Evolutionary conservation across 2,113 vertebrate genomes (phyloP).

Genomic region (Xenopus laevis): DNA sequence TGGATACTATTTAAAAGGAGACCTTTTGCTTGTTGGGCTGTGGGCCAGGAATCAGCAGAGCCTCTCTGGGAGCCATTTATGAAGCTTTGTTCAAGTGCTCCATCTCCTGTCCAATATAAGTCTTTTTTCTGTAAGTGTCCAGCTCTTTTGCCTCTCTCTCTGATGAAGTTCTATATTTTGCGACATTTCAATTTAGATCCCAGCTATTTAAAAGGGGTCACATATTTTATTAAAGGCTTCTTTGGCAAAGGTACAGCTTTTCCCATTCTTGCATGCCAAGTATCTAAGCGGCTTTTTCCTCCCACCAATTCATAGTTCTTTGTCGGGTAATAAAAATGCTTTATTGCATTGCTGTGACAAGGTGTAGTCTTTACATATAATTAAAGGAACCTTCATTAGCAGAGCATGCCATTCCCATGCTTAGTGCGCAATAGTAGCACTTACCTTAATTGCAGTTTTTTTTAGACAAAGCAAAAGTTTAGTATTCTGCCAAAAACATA

Average conservation of each 20-base stretch:
- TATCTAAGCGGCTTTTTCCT: background rate
- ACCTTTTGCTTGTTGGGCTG: constrained; percentile 42
- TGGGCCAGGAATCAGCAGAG: constrained; percentile 24
- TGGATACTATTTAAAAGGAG: constrained; percentile 46
- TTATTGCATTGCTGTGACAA: background rate
- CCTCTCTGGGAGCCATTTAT: constrained; percentile 24
- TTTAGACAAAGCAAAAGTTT: too few relatives aligned
- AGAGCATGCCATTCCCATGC: too few relatives aligned
- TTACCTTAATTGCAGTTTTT: too few relatives aligned
- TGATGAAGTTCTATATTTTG: constrained; percentile 29
- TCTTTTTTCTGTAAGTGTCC: constrained; percentile 8
- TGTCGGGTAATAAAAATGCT: background rate
- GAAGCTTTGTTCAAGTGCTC: constrained; percentile 46
- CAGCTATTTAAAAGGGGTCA: constrained; percentile 14
- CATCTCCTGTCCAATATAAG: background rate
- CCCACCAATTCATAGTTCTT: background rate
- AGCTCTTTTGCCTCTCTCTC: constrained; percentile 25
- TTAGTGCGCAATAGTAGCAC: too few relatives aligned
- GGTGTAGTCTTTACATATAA: background rate
- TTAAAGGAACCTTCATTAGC: too few relatives aligned
- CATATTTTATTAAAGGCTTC: constrained; percentile 19
- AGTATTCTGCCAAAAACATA: too few relatives aligned
- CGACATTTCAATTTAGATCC: constrained; percentile 15
- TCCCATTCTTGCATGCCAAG: constrained; percentile 7
- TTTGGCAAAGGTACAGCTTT: background rate